Conservation (phyloP, 2,113 vertebrate genomes). For the Psammodynastes pulverulentus region DNA sequence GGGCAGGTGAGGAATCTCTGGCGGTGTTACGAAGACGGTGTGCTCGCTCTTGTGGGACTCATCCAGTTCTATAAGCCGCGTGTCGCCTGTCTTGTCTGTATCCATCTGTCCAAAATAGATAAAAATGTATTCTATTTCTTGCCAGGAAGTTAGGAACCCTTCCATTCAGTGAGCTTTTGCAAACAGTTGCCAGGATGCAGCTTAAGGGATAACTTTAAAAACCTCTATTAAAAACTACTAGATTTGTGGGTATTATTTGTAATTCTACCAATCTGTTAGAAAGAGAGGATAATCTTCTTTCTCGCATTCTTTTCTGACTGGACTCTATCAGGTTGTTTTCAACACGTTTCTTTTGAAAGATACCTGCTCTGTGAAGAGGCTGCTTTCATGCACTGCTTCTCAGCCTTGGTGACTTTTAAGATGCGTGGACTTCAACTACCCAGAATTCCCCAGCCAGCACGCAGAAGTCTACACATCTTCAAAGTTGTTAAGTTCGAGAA, state of each 20-base stretch:
- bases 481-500: neutral
- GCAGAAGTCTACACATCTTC: neutral
- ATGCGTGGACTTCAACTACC: neutral
- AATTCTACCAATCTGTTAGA: neutral
- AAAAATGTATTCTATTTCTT: neutral
- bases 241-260: neutral
- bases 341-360: neutral
- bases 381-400: neutral
- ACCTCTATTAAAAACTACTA: neutral
- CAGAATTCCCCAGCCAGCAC: neutral
- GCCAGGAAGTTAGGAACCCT: neutral
- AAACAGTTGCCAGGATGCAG: neutral
- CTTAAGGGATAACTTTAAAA: neutral
- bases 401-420: neutral
- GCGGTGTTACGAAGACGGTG: conserved; percentile 95
- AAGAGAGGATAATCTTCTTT: neutral
- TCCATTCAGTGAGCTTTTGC: neutral
- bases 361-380: neutral
- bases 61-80: conserved; percentile 90
- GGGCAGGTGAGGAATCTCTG: conserved; percentile 88
- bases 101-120: conserved; percentile 76
- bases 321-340: neutral
- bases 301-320: neutral
- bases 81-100: conserved; percentile 83
- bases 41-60: conserved; percentile 95